Percentiles rank a stretch among this genome's conserved stretches.
Conservation (phyloP, 1,140 invertebrate species). For the Bemisia tabaci region DNA sequence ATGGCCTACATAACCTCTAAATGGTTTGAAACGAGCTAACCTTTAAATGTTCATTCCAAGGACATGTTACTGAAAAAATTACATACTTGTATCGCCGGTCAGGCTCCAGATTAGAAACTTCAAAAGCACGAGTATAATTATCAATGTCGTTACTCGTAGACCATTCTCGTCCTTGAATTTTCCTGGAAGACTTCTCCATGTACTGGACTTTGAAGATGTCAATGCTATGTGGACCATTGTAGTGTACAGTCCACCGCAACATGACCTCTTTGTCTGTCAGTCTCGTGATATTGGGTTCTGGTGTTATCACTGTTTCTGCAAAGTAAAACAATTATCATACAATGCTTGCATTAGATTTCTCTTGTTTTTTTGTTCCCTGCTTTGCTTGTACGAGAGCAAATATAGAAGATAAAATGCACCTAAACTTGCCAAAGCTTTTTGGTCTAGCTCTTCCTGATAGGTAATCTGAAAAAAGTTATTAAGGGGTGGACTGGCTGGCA, state of each 20-base stretch:
- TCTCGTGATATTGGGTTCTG: constrained; percentile 67
- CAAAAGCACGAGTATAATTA: constrained; percentile 52
- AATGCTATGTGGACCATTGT: constrained; percentile 62
- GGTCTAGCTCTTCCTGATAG: no score
- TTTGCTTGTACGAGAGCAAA: no score
- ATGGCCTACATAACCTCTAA: no score
- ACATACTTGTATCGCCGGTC: constrained; percentile 47
- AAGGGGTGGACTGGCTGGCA: no score
- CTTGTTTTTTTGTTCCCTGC: no score
- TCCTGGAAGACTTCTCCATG: constrained; percentile 48
- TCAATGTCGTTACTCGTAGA: constrained; percentile 67
- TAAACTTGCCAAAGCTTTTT: no score
- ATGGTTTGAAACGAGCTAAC: no score
- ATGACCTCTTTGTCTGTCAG: constrained; percentile 82
- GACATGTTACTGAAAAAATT: no score
- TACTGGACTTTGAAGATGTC: constrained; percentile 85
- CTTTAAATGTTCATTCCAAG: no score
- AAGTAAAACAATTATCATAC: constrained; percentile 1
- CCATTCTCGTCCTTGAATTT: constrained; percentile 44
- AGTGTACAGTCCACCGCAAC: constrained; percentile 73
- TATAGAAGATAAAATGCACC: no score
- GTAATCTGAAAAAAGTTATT: no score
- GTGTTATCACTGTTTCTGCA: constrained; percentile 67
- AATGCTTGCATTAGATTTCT: no score
- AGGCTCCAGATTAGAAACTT: constrained; percentile 60